These are phyloP conservation scores for Anagyrus pseudococci DNA, from an alignment of 2,888 invertebrate species.

Conservation along the genomic window DNA sequence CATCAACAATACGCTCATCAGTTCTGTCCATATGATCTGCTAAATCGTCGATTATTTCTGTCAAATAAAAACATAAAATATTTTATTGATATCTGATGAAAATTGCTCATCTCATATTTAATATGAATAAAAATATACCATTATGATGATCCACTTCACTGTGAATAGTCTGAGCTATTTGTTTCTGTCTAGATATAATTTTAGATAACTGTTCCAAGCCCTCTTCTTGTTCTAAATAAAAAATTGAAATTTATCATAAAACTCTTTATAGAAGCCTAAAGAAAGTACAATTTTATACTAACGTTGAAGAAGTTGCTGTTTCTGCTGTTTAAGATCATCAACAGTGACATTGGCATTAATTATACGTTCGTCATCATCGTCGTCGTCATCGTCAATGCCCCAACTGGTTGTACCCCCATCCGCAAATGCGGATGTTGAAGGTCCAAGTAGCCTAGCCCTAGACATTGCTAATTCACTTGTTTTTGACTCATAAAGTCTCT, in stretches of 20 bases:
- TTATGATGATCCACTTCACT: constrained; percentile 81
- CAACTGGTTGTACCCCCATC: constrained; percentile 63
- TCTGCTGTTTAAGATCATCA: constrained; percentile 65
- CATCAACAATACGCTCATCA: constrained; percentile 70
- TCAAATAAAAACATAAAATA: constrained; percentile 44
- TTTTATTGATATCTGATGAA: constrained; percentile 1
- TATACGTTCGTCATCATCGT: constrained; percentile 56
- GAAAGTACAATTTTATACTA: constrained; percentile 26
- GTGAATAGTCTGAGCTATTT: constrained; percentile 76
- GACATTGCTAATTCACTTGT: constrained; percentile 53
- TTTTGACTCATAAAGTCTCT: constrained; percentile 63
- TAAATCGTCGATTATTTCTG: constrained; percentile 79
- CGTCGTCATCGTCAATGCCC: constrained; percentile 59
- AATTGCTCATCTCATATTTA: background rate
- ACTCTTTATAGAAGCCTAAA: constrained; percentile 12
- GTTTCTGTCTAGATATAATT: constrained; percentile 78
- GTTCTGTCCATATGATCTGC: constrained; percentile 76
- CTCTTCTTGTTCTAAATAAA: constrained; percentile 73
- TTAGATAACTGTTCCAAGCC: constrained; percentile 78
- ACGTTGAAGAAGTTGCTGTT: constrained; percentile 70
- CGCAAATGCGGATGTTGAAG: constrained; percentile 55
- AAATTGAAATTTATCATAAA: background rate
- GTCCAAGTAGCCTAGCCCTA: constrained; percentile 56
- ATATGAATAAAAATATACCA: constrained; percentile 63
- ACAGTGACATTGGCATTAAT: constrained; percentile 60